A percentile compares a stretch with the other conserved stretches of the same genome.
These are phyloP conservation scores for Pagetopsis macropterus DNA, from an alignment of 2,797 vertebrate genomes.

Conservation along the genomic window DNA sequence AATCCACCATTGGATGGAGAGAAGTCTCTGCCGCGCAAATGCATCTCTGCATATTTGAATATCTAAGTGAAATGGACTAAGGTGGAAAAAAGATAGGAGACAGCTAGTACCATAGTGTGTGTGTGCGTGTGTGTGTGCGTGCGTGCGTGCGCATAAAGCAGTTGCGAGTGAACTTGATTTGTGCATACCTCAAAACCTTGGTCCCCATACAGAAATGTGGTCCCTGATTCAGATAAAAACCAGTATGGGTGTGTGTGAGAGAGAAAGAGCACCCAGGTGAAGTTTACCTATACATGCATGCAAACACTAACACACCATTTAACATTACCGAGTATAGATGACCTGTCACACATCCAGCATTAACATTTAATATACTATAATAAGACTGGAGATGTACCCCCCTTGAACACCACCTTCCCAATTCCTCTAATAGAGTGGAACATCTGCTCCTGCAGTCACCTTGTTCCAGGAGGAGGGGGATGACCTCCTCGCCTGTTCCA, in stretches of 20 bases:
- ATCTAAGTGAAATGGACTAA: no score
- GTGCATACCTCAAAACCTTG: no score
- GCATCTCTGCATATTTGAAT: no score
- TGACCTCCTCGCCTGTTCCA: constrained; percentile 27
- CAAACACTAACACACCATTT: not conserved
- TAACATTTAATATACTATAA: constrained; percentile 68
- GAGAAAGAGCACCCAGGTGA: not conserved
- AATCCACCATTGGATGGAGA: no score
- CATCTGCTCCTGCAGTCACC: constrained; percentile 65
- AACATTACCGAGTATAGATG: constrained; percentile 15
- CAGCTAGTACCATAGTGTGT: no score
- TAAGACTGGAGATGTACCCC: constrained; percentile 39
- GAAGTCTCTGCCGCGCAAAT: no score
- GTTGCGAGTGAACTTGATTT: no score
- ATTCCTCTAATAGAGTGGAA: constrained; percentile 50
- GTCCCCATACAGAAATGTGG: no score
- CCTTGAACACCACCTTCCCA: not conserved
- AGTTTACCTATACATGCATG: not conserved
- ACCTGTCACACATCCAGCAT: constrained; percentile 40
- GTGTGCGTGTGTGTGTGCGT: no score
- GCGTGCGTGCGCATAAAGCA: not conserved
- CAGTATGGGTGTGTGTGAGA: no score
- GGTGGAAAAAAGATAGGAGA: no score
- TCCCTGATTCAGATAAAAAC: no score
- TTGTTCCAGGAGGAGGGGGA: constrained; percentile 50